phyloP scores from a whole-genome alignment of 1,140 invertebrate genomes.

The Drosophila nikananu region DNA sequence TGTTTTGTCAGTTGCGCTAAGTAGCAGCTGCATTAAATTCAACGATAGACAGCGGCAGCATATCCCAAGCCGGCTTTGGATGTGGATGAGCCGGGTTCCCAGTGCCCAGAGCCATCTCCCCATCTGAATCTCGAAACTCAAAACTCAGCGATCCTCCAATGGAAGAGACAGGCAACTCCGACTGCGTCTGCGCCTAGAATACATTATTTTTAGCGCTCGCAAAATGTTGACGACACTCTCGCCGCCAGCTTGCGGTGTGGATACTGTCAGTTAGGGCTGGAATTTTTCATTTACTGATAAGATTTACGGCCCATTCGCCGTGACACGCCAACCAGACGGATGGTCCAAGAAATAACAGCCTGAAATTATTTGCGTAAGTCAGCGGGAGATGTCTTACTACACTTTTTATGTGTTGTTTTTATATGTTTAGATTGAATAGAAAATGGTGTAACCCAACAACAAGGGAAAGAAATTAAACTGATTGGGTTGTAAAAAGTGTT shows the following conservation, averaged over 20 bases:
- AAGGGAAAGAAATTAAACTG: background rate
- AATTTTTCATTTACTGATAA: slow-evolving; percentile 64
- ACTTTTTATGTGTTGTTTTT: slow-evolving; percentile 2
- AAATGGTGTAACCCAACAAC: slow-evolving; percentile 2
- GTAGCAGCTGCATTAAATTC: slow-evolving; percentile 71
- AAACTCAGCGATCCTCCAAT: slow-evolving; percentile 18
- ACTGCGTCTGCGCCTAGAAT: slow-evolving; percentile 59
- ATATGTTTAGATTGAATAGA: background rate
- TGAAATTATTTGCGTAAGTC: background rate
- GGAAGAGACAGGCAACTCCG: slow-evolving; percentile 44
- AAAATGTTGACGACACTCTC: slow-evolving; percentile 61
- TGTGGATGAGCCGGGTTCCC: slow-evolving; percentile 25
- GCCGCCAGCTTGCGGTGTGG: slow-evolving; percentile 54
- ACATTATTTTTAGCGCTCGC: slow-evolving; percentile 60
- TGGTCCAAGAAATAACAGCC: slow-evolving; percentile 16
- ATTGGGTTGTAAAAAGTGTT: background rate
- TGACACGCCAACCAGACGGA: slow-evolving; percentile 30
- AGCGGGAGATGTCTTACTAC: background rate
- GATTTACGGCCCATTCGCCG: slow-evolving; percentile 52
- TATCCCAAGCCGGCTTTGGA: slow-evolving; percentile 34
- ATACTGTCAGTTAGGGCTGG: slow-evolving; percentile 61
- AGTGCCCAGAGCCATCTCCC: background rate
- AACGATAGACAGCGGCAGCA: slow-evolving; percentile 31
- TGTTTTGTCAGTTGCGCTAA: slow-evolving; percentile 79
- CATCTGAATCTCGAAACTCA: slow-evolving; percentile 15